Evolutionary conservation across 2,888 invertebrate species (phyloP).

Genomic region (Ophioninae sp.): DNA sequence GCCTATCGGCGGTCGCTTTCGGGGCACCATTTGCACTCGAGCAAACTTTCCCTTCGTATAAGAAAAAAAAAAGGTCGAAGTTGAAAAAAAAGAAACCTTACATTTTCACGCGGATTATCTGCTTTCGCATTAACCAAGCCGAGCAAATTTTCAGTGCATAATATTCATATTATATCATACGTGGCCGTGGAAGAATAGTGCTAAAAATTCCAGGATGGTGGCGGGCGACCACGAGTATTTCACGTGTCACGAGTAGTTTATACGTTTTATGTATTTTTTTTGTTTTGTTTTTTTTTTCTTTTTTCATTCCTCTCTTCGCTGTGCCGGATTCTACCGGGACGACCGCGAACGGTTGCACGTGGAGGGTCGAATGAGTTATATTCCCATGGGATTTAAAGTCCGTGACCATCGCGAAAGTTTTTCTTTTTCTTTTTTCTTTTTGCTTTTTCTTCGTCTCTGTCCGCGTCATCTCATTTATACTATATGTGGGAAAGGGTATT

Average conservation of each 20-base stretch:
- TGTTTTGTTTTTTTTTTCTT: too few species aligned
- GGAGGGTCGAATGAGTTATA: constrained; percentile 63
- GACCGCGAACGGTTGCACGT: constrained; percentile 56
- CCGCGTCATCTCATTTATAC: not conserved
- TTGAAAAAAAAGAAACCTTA: constrained; percentile 4
- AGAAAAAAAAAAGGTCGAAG: not conserved
- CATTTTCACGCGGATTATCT: constrained; percentile 12
- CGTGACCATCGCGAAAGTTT: constrained; percentile 38
- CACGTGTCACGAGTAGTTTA: constrained; percentile 38
- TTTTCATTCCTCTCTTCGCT: constrained; percentile 49
- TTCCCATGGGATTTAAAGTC: constrained; percentile 63
- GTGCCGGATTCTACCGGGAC: constrained; percentile 40
- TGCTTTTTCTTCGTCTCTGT: not conserved
- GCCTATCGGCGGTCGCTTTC: not conserved
- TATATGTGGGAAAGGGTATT: not conserved
- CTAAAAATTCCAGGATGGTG: constrained; percentile 39
- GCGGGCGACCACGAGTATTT: constrained; percentile 43
- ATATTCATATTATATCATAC: constrained; percentile 5
- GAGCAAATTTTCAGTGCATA: constrained; percentile 13
- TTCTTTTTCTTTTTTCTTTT: constrained; percentile 13
- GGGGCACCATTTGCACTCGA: not conserved
- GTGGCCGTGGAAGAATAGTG: constrained; percentile 32
- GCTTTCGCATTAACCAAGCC: constrained; percentile 18
- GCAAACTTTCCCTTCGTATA: not conserved
- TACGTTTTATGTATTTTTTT: not conserved